Conservation (phyloP, 2,888 invertebrate species). For the Bombylius major region DNA sequence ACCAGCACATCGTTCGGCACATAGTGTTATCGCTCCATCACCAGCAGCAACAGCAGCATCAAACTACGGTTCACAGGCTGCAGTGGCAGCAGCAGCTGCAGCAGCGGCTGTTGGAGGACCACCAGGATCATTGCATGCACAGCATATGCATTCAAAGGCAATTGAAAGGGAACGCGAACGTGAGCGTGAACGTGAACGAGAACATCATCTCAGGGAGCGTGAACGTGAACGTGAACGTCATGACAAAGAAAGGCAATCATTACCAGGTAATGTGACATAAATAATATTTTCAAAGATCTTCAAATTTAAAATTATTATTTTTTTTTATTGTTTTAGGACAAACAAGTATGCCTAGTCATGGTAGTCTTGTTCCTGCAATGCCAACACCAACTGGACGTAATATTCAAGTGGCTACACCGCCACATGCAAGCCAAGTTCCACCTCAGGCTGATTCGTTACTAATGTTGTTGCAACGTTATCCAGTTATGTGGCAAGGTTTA, state of each 20-base stretch:
- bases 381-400: conserved; percentile 22
- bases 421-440: conserved; percentile 66
- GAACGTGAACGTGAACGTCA: conserved; percentile 23
- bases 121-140: conserved; percentile 13
- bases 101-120: conserved; percentile 10
- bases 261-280: conserved; percentile 16
- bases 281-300: not conserved
- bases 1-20: conserved; percentile 41
- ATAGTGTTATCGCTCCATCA: conserved; percentile 34
- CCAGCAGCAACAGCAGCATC: conserved; percentile 22
- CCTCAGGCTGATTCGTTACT: conserved; percentile 72
- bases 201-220: conserved; percentile 11
- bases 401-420: conserved; percentile 39
- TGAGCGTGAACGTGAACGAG: conserved; percentile 28
- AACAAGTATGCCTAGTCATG: conserved; percentile 20
- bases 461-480: conserved; percentile 78
- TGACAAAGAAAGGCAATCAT: conserved; percentile 22
- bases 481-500: conserved; percentile 95
- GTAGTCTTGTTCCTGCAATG: conserved; percentile 25
- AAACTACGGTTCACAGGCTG: conserved; percentile 18
- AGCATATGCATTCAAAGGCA: conserved; percentile 27
- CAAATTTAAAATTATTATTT: not conserved
- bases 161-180: conserved; percentile 23
- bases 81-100: conserved; percentile 9
- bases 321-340: conserved; percentile 11